Conservation (phyloP, 2,888 invertebrate genomes). For the Dasysyrphus albostriatus region DNA sequence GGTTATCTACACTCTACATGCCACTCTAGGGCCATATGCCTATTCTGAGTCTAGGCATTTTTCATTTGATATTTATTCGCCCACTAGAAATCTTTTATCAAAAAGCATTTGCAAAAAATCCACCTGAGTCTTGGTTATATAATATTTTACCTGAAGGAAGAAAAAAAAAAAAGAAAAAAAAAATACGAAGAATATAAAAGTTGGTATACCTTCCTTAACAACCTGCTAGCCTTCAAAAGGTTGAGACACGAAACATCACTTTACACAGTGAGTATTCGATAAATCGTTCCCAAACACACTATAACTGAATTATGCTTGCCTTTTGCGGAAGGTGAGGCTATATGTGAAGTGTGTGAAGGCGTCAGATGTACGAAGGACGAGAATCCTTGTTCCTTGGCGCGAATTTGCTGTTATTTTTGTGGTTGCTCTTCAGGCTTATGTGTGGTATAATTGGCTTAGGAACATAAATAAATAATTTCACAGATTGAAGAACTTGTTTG, state of each 20-base stretch:
- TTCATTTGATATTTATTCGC: not conserved
- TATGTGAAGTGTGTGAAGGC: constrained; percentile 6
- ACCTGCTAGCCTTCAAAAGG: constrained; percentile 36
- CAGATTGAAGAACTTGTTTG: constrained; percentile 17
- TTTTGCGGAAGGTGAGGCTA: not conserved
- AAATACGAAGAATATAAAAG: not conserved
- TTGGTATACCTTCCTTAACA: constrained; percentile 42
- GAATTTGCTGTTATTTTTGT: constrained; percentile 34
- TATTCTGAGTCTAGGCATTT: constrained; percentile 8
- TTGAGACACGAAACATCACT: constrained; percentile 42
- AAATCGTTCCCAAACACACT: constrained; percentile 43
- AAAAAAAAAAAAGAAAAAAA: constrained; percentile 9
- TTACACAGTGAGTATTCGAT: constrained; percentile 36
- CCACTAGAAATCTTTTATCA: not conserved
- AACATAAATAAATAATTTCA: constrained; percentile 40
- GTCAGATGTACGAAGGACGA: constrained; percentile 27
- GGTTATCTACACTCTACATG: no score
- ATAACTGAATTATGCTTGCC: constrained; percentile 45
- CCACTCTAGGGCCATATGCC: not conserved
- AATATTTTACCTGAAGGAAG: constrained; percentile 51
- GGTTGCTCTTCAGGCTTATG: constrained; percentile 13
- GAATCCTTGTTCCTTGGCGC: constrained; percentile 47
- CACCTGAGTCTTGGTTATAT: constrained; percentile 52
- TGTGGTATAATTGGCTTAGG: constrained; percentile 36
- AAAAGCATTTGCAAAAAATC: constrained; percentile 22